Evolutionary conservation across 2,888 invertebrate genomes (phyloP), one percentile per base, ranked within the genome.

Genomic region (Ditula angustiorana): DNA sequence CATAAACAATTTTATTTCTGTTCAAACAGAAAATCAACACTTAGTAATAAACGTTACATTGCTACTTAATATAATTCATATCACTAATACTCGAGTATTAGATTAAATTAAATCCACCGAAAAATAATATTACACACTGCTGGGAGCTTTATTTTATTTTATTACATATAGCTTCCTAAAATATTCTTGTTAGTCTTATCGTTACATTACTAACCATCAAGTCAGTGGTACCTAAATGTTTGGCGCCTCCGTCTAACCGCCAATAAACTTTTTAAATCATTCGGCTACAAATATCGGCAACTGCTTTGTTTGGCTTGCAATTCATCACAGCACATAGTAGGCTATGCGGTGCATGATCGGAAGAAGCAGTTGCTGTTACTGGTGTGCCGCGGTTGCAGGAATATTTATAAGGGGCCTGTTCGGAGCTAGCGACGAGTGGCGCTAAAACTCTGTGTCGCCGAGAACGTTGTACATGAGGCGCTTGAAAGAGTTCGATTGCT

Each of bases 401-500:
- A 37, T 67, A 52, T 61, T 37, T 68, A 61, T 70, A 72, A 69
- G 71, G 74, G 72, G 70, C 60, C 53, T 70, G 55, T 47, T 28
- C 46, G 21, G 26, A 57, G 69, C 50, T 33, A 63, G 61, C 59
- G 65, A 60, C 61, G 68, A 70, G 61, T n/a, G 46, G 3, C 63
- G 46, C 73, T 94, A 94, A 77, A 94, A 94, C 72, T 95, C 95
- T 68, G 95, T 95, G 90, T 97, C 96, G 74, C 97, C 96, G 85
- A 97, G 94, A 74, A 98, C 97, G 93, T 96, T 96, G 94, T 96
- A 96, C 98, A 98, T 98, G 85, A 98, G 95, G 86, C 98, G 96
- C 88, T 97, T 97, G 94, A 98, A 98, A 72, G 97, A 97, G 88
- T 96, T 96, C 89, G 97, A 98, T 89, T 98, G 98, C 81, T 97